Evolutionary conservation across 1,140 invertebrate genomes (phyloP).

Genomic region (Ladona fulva): DNA sequence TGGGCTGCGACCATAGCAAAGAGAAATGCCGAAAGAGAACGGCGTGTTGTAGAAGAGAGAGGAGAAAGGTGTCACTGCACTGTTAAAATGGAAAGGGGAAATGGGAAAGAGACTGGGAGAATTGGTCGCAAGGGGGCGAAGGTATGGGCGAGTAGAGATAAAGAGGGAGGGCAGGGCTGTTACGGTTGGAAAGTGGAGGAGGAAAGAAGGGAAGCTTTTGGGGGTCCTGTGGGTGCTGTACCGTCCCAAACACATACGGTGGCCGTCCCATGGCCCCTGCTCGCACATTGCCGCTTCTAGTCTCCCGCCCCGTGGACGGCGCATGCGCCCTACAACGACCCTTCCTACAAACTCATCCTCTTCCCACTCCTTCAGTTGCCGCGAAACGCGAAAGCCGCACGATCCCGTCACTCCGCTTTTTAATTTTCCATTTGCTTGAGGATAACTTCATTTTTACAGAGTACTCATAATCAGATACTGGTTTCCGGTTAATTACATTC

Average conservation of each 20-base stretch:
- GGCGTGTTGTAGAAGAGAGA: not conserved
- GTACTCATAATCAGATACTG: too few species aligned
- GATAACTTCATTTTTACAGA: too few species aligned
- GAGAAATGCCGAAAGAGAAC: not conserved
- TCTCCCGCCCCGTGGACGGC: not conserved
- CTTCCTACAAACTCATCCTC: too few species aligned
- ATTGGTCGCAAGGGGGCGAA: not conserved
- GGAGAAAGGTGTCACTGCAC: not conserved
- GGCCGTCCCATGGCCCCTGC: not conserved
- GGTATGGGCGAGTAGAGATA: not conserved
- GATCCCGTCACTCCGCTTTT: too few species aligned
- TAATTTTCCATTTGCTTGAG: too few species aligned
- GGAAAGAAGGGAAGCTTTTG: slow-evolving; percentile 8
- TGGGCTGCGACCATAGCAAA: too few species aligned
- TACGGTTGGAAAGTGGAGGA: not conserved
- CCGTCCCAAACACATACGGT: not conserved
- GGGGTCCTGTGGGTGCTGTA: not conserved
- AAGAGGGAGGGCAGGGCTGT: slow-evolving; percentile 6
- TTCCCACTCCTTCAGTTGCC: too few species aligned
- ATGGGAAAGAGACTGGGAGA: not conserved
- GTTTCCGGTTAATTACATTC: too few species aligned
- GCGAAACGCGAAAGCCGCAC: too few species aligned
- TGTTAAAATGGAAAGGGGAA: slow-evolving; percentile 2
- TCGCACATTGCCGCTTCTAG: not conserved
- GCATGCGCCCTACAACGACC: too few species aligned